Base-by-base conservation (phyloP, 2,797 vertebrate species). In the Coranthus polyacanthus region DNA sequence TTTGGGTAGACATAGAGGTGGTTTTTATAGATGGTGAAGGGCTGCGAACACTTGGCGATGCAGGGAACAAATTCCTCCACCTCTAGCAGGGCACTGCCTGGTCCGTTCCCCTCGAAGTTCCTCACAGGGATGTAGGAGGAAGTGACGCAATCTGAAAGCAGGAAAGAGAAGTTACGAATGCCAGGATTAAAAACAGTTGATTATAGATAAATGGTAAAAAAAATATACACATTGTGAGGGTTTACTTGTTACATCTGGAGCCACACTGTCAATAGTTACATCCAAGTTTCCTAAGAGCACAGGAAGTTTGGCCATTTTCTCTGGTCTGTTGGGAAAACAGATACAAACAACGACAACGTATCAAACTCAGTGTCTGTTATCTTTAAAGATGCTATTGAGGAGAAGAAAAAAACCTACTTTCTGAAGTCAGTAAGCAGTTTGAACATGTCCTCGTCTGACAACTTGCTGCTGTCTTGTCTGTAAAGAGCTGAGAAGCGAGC, bases 241-340 rank as follows among this genome's bases (percentile, higher is more conserved):
- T 94, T 97, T 94, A 99, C 98, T 97, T 79, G 95, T 89, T 79
- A 96, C 90, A 81, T 99, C 97, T 58, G 95, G 95, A 42, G 96
- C 94, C 64, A 97, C 92, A 2, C 93, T 96, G 81, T 99, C 97
- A 63, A 99, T 95, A 9, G 94, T 96, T 56, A 98, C 94, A 65
- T 99, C 97, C 61, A 99, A 90, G 85, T 98, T 98, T 78, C 98
- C 98, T 85, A 98, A 88, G 83, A 99, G 95, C 72, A 99, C 96
- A 11, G 97, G 97, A 65, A 99, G 95, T 81, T 99, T 99, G 76
- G 96, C 94, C 97, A 98, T 97, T 92, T 98, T 99, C 90, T 99
- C 98, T 42, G 96, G 96, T 90, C 97, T 99, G 86, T 43, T 45
- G 72, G 55, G 47, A 71, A 53, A 76, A 68, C 22, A 66, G 12